Conservation (phyloP, 1,140 invertebrate genomes). For the Tetragonula clypearis region DNA sequence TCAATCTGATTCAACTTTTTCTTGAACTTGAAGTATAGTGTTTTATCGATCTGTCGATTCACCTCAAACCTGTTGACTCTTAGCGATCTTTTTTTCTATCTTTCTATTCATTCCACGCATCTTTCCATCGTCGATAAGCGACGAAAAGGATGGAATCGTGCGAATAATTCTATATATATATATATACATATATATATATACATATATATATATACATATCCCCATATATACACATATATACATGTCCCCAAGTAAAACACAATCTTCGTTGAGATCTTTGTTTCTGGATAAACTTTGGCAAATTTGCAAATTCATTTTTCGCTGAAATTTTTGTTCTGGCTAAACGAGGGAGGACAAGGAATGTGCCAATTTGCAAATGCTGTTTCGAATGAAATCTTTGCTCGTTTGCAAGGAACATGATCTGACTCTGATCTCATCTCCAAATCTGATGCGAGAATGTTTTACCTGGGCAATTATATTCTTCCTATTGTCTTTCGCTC, state of each 20-base stretch:
- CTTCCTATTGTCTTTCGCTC: conserved; percentile 43
- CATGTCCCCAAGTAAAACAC: conserved; percentile 39
- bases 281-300: too few species aligned
- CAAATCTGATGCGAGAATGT: not conserved
- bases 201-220: too few species aligned
- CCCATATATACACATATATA: too few species aligned
- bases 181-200: too few species aligned
- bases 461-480: conserved; percentile 25
- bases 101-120: not conserved
- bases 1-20: not conserved
- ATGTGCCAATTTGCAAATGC: not conserved
- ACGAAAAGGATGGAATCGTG: conserved; percentile 30
- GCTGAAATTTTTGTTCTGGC: too few species aligned
- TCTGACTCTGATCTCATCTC: too few species aligned
- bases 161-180: not conserved
- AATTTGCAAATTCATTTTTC: too few species aligned
- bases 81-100: conserved; percentile 1
- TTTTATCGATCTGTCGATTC: not conserved
- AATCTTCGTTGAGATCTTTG: not conserved
- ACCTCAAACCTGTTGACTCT: not conserved
- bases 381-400: not conserved
- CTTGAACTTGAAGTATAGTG: not conserved
- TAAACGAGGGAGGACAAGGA: not conserved
- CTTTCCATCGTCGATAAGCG: conserved; percentile 15
- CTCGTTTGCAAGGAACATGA: too few species aligned